Percentiles rank a stretch among this genome's conserved stretches.
Conservation (phyloP, 2,888 invertebrate species). For the Phyllotreta striolata region DNA sequence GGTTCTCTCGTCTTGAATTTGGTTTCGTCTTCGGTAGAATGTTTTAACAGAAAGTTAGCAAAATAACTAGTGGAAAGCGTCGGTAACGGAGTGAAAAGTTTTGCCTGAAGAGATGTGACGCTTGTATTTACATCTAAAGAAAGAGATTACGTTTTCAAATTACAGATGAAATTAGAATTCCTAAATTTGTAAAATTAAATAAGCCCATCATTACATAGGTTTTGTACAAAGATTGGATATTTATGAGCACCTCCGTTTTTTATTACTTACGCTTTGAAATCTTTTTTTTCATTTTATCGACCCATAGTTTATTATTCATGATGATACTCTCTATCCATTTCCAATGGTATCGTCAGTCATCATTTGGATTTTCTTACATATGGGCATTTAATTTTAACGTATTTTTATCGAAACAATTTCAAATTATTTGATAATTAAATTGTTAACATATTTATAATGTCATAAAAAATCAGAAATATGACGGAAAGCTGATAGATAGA, state of each 20-base stretch:
- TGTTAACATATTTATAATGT: too few relatives aligned
- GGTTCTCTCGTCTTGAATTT: slow-evolving; percentile 44
- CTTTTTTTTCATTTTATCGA: slow-evolving; percentile 6
- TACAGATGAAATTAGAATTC: neutral
- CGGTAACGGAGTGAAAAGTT: slow-evolving; percentile 67
- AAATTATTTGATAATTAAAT: too few relatives aligned
- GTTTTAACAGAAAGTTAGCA: slow-evolving; percentile 71
- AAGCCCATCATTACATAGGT: neutral
- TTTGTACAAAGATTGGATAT: too few relatives aligned
- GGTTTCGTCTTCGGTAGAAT: slow-evolving; percentile 57
- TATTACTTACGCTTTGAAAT: slow-evolving; percentile 2
- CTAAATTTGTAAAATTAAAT: slow-evolving; percentile 7
- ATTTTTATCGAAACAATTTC: too few relatives aligned
- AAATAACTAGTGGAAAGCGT: slow-evolving; percentile 64
- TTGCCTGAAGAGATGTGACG: slow-evolving; percentile 73
- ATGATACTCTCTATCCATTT: slow-evolving; percentile 5
- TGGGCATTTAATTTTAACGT: slow-evolving; percentile 3
- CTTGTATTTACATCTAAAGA: slow-evolving; percentile 51
- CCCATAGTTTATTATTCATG: slow-evolving; percentile 11
- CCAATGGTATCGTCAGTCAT: neutral
- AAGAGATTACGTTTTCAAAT: slow-evolving; percentile 25
- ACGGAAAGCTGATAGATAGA: neutral
- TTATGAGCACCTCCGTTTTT: too few relatives aligned
- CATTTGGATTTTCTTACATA: neutral
- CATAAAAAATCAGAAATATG: slow-evolving; percentile 7